Evolutionary conservation across 2,113 vertebrate genomes (phyloP).

Genomic region (Perca schrenkii): DNA sequence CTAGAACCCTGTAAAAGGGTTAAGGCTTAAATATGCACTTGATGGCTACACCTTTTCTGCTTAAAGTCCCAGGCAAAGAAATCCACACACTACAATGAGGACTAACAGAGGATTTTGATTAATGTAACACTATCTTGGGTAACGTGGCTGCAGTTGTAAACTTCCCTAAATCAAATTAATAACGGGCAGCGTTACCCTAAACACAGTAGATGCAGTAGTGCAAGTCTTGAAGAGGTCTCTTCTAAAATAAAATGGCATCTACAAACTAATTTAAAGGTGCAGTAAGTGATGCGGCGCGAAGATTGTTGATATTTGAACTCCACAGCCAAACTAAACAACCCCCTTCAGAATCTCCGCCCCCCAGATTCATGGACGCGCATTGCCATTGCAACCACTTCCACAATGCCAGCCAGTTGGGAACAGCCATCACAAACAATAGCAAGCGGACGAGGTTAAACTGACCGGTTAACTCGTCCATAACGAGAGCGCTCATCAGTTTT

Average conservation of each 20-base stretch:
- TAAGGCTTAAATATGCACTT: not conserved
- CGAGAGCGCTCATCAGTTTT: too few relatives aligned
- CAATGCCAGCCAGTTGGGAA: too few relatives aligned
- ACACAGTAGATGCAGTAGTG: not conserved
- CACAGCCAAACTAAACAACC: too few relatives aligned
- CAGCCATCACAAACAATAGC: too few relatives aligned
- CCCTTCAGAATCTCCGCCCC: too few relatives aligned
- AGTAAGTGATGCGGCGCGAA: too few relatives aligned
- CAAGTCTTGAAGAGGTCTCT: not conserved
- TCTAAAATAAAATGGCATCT: not conserved
- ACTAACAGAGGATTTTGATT: not conserved
- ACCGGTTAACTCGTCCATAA: too few relatives aligned
- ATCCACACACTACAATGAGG: not conserved
- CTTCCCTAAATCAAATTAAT: not conserved
- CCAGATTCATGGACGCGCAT: too few relatives aligned
- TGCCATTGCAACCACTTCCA: too few relatives aligned
- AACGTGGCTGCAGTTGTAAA: not conserved
- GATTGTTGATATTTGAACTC: too few relatives aligned
- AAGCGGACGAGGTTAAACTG: too few relatives aligned
- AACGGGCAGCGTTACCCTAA: not conserved
- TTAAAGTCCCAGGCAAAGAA: not conserved
- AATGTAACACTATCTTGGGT: not conserved
- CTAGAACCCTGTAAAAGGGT: not conserved
- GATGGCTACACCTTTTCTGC: not conserved
- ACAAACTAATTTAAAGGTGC: not conserved